Evolutionary conservation across 2,888 invertebrate species (phyloP), one percentile per base, ranked within the genome.

Genomic region (Bhutanitis thaidina): DNA sequence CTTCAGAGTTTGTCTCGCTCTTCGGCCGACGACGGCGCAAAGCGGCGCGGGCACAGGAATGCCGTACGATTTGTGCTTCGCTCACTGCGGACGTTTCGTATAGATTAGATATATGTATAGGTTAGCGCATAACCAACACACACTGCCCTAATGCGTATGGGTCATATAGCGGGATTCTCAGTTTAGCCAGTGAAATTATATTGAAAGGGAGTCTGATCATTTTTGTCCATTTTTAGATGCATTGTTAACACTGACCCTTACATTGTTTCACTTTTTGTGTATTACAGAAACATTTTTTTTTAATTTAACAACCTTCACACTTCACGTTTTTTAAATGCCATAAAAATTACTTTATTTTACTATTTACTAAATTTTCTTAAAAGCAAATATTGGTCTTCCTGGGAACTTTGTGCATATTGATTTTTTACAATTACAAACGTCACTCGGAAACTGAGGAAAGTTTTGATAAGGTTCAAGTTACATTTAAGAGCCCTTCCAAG

Each of bases 81-180:
- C 80, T 78, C 79, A 76, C 74, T 76, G 82, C 79, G 75, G 80
- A 75, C 79, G 67, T 61, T 64, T 68, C 64, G 69, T 68, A 61
- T 57, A 61, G 48, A n/a, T 58, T 70, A 64, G 72, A 74, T 20
- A 71, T 75, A 74, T 73, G 74, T 82, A 75, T 77, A 71, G 67
- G 66, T 63, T 60, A 68, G 66, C 74, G 71, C 70, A 78, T 78
- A 78, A 75, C 74, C 75, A 75, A 83, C 88, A 87, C 88, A 87
- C 87, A 88, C 84, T 88, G 88, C 86, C 88, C 88, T 86, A 87
- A 88, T 87, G 88, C 84, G 87, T 87, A 79, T 78, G 87, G 88
- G 89, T 89, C 89, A 84, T 80, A 69, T 89, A 89, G 89, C 89
- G 89, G 89, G 87, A 89, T 80, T 74, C 69, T 77, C 81, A 70